Evolutionary conservation across 2,113 vertebrate genomes (phyloP).

Genomic region (Corythaeola cristata): DNA sequence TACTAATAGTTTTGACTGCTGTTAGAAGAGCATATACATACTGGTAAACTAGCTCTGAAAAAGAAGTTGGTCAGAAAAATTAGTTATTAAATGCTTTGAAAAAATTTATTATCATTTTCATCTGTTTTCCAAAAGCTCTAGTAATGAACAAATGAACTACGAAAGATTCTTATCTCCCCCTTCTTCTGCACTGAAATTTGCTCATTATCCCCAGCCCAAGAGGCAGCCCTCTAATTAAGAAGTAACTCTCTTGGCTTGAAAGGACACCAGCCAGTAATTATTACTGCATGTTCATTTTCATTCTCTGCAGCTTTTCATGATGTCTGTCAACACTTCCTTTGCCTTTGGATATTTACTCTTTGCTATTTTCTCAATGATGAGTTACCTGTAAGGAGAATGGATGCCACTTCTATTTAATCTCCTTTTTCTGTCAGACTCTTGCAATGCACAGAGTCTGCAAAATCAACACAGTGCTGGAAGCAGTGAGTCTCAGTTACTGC

Average conservation of each 20-base stretch:
- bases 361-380: not conserved
- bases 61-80: not conserved
- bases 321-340: not conserved
- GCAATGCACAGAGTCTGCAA: not conserved
- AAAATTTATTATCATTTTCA: not conserved
- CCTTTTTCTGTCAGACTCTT: not conserved
- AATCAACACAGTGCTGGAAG: not conserved
- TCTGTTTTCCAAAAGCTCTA: not conserved
- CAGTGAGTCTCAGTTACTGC: fast-evolving
- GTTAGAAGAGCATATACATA: not conserved
- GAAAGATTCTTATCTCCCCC: not conserved
- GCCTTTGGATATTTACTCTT: slow-evolving; percentile 9
- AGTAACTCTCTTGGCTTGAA: not conserved
- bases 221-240: not conserved
- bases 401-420: not conserved
- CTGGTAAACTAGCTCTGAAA: not conserved
- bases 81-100: not conserved
- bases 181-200: not conserved
- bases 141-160: not conserved
- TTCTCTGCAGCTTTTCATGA: not conserved
- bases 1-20: not conserved
- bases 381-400: not conserved
- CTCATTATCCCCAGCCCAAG: slow-evolving; percentile 4
- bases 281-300: not conserved
- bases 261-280: not conserved